A percentile compares a stretch with the other conserved stretches of the same genome.
Conservation (phyloP, 2,888 invertebrate genomes). For the Machimus rusticus region DNA sequence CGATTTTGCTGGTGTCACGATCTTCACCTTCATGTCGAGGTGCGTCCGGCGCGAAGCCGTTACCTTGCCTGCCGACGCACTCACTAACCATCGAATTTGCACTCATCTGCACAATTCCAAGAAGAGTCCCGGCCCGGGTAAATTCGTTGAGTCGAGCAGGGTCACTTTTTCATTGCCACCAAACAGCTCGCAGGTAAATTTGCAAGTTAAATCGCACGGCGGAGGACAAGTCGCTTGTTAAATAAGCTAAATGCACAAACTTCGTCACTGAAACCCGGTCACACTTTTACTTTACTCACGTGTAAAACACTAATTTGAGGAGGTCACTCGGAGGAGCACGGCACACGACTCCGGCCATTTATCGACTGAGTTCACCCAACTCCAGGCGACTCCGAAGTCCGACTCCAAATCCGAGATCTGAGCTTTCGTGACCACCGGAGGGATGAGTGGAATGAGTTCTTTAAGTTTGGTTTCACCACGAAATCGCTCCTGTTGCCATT, state of each 20-base stretch:
- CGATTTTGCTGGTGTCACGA: constrained; percentile 65
- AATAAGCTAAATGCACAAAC: background rate
- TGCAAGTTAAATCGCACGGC: background rate
- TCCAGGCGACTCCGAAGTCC: background rate
- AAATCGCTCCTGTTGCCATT: background rate
- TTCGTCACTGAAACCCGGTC: background rate
- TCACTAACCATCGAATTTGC: background rate
- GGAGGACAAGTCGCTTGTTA: background rate
- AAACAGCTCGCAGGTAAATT: background rate
- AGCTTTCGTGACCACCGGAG: background rate
- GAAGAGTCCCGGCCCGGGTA: background rate
- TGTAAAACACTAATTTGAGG: background rate
- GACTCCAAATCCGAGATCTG: background rate
- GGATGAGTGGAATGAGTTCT: background rate
- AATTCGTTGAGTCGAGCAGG: background rate
- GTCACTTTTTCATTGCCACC: background rate
- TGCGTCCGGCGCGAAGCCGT: background rate
- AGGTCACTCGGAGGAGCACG: background rate
- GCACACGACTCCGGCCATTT: background rate
- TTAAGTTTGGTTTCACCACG: background rate
- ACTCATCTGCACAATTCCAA: background rate
- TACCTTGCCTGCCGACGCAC: background rate
- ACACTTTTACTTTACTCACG: background rate
- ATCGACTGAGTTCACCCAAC: background rate
- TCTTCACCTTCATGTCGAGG: constrained; percentile 27